Conservation (phyloP, 1,140 invertebrate species). For the Drosophila pandora region DNA sequence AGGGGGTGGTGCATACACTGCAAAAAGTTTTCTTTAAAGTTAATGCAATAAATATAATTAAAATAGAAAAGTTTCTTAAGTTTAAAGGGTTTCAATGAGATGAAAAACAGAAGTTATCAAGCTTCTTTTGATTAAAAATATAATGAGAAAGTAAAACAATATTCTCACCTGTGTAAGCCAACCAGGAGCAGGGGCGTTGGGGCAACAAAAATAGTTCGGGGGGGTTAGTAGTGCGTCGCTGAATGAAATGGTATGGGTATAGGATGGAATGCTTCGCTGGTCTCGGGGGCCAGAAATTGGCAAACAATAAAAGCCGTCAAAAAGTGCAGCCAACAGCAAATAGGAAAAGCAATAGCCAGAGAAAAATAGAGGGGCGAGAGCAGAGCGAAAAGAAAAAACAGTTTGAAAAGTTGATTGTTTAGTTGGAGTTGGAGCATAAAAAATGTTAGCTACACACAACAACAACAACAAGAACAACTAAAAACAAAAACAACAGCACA, state of each 20-base stretch:
- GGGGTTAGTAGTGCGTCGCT: constrained; percentile 59
- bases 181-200: constrained; percentile 42
- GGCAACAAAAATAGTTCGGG: constrained; percentile 16
- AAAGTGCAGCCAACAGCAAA: constrained; percentile 75
- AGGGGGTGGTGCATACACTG: constrained; percentile 10
- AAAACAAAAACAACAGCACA: constrained; percentile 21
- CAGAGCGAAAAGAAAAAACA: constrained; percentile 54
- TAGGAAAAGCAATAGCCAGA: constrained; percentile 57
- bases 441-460: constrained; percentile 66
- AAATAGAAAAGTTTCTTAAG: too few species aligned
- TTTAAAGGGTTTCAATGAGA: too few species aligned
- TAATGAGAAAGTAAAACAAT: too few species aligned
- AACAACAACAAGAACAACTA: constrained; percentile 19
- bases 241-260: constrained; percentile 32
- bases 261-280: constrained; percentile 72
- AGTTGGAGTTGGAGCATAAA: constrained; percentile 81
- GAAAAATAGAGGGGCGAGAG: constrained; percentile 9
- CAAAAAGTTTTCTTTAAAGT: neutral
- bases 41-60: neutral
- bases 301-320: constrained; percentile 82
- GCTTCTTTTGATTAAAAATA: neutral
- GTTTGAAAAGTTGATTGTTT: constrained; percentile 83
- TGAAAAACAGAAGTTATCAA: fast-evolving
- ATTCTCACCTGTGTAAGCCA: constrained; percentile 18
- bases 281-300: constrained; percentile 76